phyloP scores from a whole-genome alignment of 2,888 invertebrate genomes.

The Heteromyza rotundicornis region DNA sequence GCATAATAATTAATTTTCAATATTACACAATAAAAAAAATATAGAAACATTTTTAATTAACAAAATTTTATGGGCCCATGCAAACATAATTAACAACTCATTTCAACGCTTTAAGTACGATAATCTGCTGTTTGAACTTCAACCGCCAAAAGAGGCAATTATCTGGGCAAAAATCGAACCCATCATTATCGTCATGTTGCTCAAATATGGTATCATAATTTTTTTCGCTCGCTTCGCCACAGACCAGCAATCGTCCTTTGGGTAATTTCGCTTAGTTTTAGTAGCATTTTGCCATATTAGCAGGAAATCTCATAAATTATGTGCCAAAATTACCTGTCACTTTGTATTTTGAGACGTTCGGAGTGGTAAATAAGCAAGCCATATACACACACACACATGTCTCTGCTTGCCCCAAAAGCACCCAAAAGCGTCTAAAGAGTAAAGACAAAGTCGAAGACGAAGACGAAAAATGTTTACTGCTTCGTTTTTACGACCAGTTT shows the following conservation, averaged over 20 bases:
- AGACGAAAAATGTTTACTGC: constrained; percentile 52
- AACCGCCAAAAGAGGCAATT: constrained; percentile 8
- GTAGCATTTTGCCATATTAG: constrained; percentile 38
- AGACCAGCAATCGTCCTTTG: constrained; percentile 20
- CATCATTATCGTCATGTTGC: neutral
- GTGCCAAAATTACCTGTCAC: constrained; percentile 50
- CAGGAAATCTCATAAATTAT: constrained; percentile 54
- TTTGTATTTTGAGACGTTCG: constrained; percentile 17
- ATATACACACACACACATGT: too few species aligned
- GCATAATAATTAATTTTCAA: too few species aligned
- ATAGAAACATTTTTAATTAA: too few species aligned
- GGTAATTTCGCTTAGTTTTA: constrained; percentile 34
- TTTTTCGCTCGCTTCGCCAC: neutral
- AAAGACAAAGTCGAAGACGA: constrained; percentile 22
- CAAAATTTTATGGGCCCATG: too few species aligned
- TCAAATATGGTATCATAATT: too few species aligned
- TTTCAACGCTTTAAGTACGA: neutral
- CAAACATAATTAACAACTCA: neutral
- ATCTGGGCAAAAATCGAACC: neutral
- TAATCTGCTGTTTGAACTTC: constrained; percentile 2
- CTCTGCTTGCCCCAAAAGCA: too few species aligned
- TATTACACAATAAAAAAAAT: too few species aligned
- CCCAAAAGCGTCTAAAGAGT: neutral
- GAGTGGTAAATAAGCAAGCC: constrained; percentile 14
- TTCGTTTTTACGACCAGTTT: constrained; percentile 48